Percentiles rank a stretch among this genome's conserved stretches.
phyloP scores from a whole-genome alignment of 1,140 invertebrate genomes.

The Drosophila subpulchrella region DNA sequence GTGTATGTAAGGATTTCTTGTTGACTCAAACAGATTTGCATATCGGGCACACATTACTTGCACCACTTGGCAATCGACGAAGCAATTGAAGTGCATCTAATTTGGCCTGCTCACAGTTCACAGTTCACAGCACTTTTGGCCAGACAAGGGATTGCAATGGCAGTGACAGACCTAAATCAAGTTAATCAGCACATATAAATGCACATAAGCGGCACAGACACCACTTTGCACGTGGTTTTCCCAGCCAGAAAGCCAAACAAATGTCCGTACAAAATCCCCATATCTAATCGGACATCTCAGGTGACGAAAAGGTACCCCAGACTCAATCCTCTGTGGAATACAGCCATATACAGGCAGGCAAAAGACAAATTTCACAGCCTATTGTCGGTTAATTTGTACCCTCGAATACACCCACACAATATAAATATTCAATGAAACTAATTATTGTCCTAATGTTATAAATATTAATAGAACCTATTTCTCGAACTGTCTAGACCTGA shows the following conservation, averaged over 20 bases:
- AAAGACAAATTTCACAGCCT: slow-evolving; percentile 19
- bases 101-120: slow-evolving; percentile 28
- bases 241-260: slow-evolving; percentile 14
- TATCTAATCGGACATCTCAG: slow-evolving; percentile 31
- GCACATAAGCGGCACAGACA: slow-evolving; percentile 31
- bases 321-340: slow-evolving; percentile 6
- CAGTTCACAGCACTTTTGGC: slow-evolving; percentile 31
- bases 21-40: slow-evolving; percentile 19
- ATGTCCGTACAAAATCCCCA: slow-evolving; percentile 2
- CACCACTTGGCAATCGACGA: slow-evolving; percentile 39
- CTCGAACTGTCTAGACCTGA: slow-evolving; percentile 21
- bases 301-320: not conserved
- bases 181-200: slow-evolving; percentile 71
- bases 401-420: slow-evolving; percentile 7
- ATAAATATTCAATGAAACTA: slow-evolving; percentile 35
- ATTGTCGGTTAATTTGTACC: slow-evolving; percentile 7
- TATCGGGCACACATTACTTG: slow-evolving; percentile 28
- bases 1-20: not conserved
- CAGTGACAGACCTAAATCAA: slow-evolving; percentile 46
- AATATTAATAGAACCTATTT: slow-evolving; percentile 31
- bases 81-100: slow-evolving; percentile 49
- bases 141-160: slow-evolving; percentile 18
- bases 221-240: slow-evolving; percentile 23
- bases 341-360: slow-evolving; percentile 10
- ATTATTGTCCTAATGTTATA: slow-evolving; percentile 31